Evolutionary conservation across 64 coral and sea anemone species (phyloP).

Genomic region (Orbicella faveolata): DNA sequence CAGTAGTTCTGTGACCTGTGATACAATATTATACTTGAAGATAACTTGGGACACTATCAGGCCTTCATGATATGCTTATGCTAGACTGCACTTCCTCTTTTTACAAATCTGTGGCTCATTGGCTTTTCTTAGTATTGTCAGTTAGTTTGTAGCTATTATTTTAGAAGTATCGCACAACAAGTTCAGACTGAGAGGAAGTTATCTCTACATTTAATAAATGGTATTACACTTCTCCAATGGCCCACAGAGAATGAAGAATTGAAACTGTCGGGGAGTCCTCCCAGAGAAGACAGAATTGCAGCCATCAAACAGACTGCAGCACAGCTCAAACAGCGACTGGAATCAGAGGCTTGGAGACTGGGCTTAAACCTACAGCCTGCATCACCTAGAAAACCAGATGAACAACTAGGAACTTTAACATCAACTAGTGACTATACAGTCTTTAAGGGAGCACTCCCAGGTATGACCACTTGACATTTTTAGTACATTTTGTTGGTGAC

Average conservation of each 20-base stretch:
- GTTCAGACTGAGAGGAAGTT: too few relatives aligned
- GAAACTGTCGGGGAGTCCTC: constrained; percentile 39
- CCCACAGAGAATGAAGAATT: not conserved
- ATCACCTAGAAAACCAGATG: constrained; percentile 13
- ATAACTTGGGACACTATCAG: too few relatives aligned
- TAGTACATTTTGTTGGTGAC: too few relatives aligned
- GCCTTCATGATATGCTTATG: too few relatives aligned
- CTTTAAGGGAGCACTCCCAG: constrained; percentile 47
- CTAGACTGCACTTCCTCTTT: too few relatives aligned
- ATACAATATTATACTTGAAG: too few relatives aligned
- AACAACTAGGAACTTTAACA: not conserved
- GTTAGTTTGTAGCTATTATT: too few relatives aligned
- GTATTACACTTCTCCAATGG: not conserved
- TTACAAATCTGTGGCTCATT: too few relatives aligned
- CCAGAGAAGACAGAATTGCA: constrained; percentile 84
- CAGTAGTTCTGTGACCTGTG: too few relatives aligned
- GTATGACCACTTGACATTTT: not conserved
- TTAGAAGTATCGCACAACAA: too few relatives aligned
- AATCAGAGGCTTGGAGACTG: constrained; percentile 86
- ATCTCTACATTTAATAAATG: not conserved
- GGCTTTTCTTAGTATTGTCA: too few relatives aligned
- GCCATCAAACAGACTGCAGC: constrained; percentile 86
- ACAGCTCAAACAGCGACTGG: constrained; percentile 77
- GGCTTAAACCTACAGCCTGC: constrained; percentile 57
- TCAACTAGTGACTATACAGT: constrained; percentile 17